phyloP scores from a whole-genome alignment of 1,140 invertebrate species.

The Formica selysi region DNA sequence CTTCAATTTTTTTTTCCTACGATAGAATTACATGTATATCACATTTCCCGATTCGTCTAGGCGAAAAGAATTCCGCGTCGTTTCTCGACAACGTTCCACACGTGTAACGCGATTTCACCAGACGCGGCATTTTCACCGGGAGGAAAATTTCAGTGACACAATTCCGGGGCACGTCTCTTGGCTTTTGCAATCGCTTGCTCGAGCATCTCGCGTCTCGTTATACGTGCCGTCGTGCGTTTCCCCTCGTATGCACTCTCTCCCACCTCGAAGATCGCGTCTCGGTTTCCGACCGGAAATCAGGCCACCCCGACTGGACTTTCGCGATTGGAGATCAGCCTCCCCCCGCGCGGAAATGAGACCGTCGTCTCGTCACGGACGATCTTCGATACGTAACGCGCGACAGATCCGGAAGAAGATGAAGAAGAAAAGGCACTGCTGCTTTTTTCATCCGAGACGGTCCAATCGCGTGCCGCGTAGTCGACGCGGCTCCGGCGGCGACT shows the following conservation, averaged over 20 bases:
- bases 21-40: background rate
- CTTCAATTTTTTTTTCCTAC: background rate
- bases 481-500: slow-evolving; percentile 76
- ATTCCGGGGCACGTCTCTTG: slow-evolving; percentile 55
- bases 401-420: background rate
- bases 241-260: background rate
- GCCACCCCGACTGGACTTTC: background rate
- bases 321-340: background rate
- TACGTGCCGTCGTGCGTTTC: slow-evolving; percentile 5
- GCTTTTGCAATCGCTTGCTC: slow-evolving; percentile 5
- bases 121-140: slow-evolving; percentile 33
- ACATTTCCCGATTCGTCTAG: background rate
- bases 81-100: background rate
- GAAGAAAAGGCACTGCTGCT: slow-evolving; percentile 41
- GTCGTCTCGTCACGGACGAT: background rate
- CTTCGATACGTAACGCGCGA: background rate
- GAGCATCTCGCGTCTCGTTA: background rate
- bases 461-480: slow-evolving; percentile 72
- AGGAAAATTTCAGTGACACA: slow-evolving; percentile 41
- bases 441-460: slow-evolving; percentile 64
- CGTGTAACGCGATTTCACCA: slow-evolving; percentile 19
- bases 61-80: background rate
- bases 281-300: background rate
- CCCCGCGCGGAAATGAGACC: no score
- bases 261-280: slow-evolving; percentile 2